phyloP scores from a whole-genome alignment of 2,113 vertebrate genomes.

The Corvus hawaiiensis region DNA sequence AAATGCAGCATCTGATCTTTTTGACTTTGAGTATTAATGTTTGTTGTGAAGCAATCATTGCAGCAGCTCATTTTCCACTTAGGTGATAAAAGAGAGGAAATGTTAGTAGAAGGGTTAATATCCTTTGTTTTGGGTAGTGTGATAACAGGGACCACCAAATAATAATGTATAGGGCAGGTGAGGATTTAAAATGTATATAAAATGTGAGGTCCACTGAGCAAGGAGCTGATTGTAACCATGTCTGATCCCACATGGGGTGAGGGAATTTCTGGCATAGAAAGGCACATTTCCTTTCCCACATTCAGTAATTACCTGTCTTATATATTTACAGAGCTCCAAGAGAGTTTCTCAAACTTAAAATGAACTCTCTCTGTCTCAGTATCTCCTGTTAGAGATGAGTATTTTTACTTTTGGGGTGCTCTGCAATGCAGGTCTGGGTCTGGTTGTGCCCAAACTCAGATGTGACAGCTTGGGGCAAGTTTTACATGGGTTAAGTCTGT shows the following conservation, averaged over 20 bases:
- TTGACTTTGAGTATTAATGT: background rate
- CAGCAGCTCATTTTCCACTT: background rate
- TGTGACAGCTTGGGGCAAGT: background rate
- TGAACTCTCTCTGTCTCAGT: background rate
- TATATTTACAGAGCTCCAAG: background rate
- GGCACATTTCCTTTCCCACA: background rate
- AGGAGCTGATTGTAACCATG: accelerated
- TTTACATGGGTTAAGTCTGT: background rate
- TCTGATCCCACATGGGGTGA: accelerated
- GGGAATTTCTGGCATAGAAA: background rate
- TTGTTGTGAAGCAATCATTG: background rate
- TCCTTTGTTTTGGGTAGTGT: background rate
- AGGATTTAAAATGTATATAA: background rate
- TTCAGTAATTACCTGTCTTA: background rate
- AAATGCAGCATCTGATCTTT: background rate
- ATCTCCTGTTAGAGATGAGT: background rate
- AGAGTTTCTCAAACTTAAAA: background rate
- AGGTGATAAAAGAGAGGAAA: background rate
- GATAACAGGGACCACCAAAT: background rate
- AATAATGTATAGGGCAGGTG: background rate
- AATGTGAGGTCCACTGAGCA: background rate
- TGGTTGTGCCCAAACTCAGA: background rate
- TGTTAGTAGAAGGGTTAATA: background rate
- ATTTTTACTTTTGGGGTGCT: background rate
- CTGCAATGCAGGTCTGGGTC: background rate